Base-by-base conservation (phyloP, 2,113 vertebrate genomes). In the Scatophagus argus region DNA sequence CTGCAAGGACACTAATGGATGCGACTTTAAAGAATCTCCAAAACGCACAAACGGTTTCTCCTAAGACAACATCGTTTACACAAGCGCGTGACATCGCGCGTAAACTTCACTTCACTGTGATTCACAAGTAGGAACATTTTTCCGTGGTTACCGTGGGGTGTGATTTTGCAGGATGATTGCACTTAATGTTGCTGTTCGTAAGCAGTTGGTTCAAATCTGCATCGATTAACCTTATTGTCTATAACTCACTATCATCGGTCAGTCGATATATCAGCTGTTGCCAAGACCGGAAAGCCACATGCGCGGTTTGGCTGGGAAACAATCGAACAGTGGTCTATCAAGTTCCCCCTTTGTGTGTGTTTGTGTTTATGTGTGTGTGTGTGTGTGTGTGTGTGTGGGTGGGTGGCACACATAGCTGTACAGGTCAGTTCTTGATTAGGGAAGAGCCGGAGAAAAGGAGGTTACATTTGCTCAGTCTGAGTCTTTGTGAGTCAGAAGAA, bases 401-500 rank as follows among this genome's bases (percentile, higher is more conserved):
- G 55, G 65, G 55, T 67, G 64, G 56, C 14, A 14, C n/a, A 29
- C 8, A 29, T 7, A 25, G 0, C 5, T 5, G 14, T 3, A 8
- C 3, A 41, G 44, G 8, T 58, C 39, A 44, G 3, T 6, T 10
- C n/a, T 56, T 21, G 52, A 56, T 65, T 39, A 4, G 32, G 38
- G 65, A 55, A 79, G 41, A 61, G 7, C 6, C 31, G 5, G 21
- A 58, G 0, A 60, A n/a, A n/a, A n/a, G n/a, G n/a, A n/a, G n/a
- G n/a, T n/a, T n/a, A n/a, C n/a, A n/a, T n/a, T n/a, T n/a, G n/a
- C n/a, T n/a, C n/a, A n/a, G n/a, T n/a, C n/a, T n/a, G n/a, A n/a
- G n/a, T n/a, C n/a, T n/a, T n/a, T n/a, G n/a, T 41, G 74, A 75
- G 49, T 58, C 44, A 67, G 44, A 34, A 46, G 25, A 68, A 25